Conservation (phyloP, 2,888 invertebrate genomes). For the Dolichopus griseipennis region DNA sequence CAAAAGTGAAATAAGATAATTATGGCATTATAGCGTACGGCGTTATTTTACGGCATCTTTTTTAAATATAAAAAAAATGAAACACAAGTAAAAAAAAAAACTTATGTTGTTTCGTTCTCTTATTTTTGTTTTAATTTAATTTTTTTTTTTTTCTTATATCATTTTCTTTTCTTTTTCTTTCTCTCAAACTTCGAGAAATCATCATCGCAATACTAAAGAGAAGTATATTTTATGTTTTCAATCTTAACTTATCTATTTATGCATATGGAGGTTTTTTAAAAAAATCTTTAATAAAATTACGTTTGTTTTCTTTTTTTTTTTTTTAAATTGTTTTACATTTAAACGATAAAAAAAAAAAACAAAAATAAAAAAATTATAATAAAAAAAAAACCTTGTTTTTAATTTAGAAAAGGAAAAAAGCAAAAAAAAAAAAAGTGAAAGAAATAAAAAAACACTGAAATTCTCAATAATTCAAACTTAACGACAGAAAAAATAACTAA, state of each 20-base stretch:
- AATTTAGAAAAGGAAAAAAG: not conserved
- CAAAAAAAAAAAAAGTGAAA: not conserved
- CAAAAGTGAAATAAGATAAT: too few relatives aligned
- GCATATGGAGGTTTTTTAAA: not conserved
- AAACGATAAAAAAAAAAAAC: not conserved
- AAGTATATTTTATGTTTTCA: conserved; percentile 6
- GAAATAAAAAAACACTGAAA: too few relatives aligned
- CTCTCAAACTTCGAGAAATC: conserved; percentile 1
- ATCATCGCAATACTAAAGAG: not conserved
- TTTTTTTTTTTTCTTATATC: not conserved
- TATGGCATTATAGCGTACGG: too few relatives aligned
- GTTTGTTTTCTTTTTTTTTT: not conserved
- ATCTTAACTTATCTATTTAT: conserved; percentile 9
- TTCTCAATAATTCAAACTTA: too few relatives aligned
- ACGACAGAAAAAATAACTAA: not conserved
- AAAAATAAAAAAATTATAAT: too few relatives aligned
- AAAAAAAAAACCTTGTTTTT: not conserved
- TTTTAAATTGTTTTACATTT: not conserved
- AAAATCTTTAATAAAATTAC: not conserved
- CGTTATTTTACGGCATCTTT: too few relatives aligned
- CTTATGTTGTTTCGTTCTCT: not conserved
- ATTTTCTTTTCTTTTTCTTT: not conserved
- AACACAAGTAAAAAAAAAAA: not conserved
- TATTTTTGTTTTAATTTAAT: not conserved
- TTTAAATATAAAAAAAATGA: not conserved